These are phyloP conservation scores for Deroplatys truncata DNA, from an alignment of 2,888 invertebrate species.

Conservation along the genomic window DNA sequence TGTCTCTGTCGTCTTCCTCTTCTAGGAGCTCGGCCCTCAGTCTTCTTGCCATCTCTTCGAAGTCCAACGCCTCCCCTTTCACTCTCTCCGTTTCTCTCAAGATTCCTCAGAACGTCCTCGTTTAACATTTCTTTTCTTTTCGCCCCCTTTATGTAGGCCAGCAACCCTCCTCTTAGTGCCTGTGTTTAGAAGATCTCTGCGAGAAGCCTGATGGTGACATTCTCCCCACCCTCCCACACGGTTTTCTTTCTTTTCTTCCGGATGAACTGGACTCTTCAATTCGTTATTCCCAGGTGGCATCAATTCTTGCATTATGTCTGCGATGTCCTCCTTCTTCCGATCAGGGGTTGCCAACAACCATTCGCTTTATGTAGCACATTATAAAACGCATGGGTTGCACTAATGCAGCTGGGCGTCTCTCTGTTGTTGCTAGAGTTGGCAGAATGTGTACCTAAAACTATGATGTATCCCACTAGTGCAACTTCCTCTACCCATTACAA, in stretches of 20 bases:
- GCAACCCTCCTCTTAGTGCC: conserved; percentile 3
- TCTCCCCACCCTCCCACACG: background rate
- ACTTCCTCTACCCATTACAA: no score
- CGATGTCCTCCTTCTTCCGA: background rate
- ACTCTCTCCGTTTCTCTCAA: conserved; percentile 6
- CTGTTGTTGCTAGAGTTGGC: background rate
- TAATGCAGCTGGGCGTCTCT: background rate
- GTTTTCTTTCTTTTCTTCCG: conserved; percentile 17
- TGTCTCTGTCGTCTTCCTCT: conserved; percentile 29
- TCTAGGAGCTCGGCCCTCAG: conserved; percentile 20
- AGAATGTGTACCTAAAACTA: no score
- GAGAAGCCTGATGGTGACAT: conserved; percentile 22
- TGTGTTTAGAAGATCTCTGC: conserved; percentile 16
- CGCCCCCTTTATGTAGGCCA: background rate
- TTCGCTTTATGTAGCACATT: background rate
- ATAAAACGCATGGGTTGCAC: background rate
- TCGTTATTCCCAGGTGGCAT: conserved; percentile 25
- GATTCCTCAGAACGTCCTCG: conserved; percentile 13
- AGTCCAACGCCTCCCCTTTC: conserved; percentile 13
- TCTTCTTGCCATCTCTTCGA: conserved; percentile 23
- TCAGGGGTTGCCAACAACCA: conserved; percentile 16
- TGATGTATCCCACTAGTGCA: no score
- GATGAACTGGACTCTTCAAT: conserved; percentile 28
- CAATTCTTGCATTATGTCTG: conserved; percentile 23
- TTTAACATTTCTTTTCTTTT: conserved; percentile 23